These are phyloP conservation scores for Vidua chalybeata DNA, from an alignment of 2,113 vertebrate genomes.

Conservation along the genomic window DNA sequence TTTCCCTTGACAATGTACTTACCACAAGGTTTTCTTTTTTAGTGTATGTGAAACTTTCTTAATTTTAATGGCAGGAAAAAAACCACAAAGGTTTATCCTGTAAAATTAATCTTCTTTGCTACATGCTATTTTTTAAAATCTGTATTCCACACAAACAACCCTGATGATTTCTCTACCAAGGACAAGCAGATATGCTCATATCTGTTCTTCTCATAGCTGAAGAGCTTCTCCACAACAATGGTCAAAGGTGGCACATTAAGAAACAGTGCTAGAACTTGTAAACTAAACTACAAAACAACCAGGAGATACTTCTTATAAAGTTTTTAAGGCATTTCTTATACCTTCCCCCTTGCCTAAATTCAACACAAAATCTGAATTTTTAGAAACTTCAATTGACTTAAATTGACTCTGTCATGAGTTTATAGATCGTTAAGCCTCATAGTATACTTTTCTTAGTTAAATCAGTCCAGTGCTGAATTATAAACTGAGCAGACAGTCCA, in stretches of 20 bases:
- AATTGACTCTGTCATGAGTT: neutral
- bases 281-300: neutral
- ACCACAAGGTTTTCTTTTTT: neutral
- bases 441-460: neutral
- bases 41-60: neutral
- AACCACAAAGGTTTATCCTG: neutral
- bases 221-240: neutral
- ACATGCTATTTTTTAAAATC: neutral
- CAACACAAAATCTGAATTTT: neutral
- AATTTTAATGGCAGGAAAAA: neutral
- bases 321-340: neutral
- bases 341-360: neutral
- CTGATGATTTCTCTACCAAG: neutral
- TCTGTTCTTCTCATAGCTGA: neutral
- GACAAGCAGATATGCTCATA: accelerated
- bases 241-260: neutral
- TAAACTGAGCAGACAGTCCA: neutral
- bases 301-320: neutral
- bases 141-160: neutral
- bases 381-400: neutral
- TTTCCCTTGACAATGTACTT: neutral
- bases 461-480: neutral
- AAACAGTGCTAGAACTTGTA: neutral
- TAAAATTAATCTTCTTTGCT: neutral
- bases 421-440: neutral